Evolutionary conservation across 2,113 vertebrate genomes (phyloP).

Genomic region (Eublepharis macularius): DNA sequence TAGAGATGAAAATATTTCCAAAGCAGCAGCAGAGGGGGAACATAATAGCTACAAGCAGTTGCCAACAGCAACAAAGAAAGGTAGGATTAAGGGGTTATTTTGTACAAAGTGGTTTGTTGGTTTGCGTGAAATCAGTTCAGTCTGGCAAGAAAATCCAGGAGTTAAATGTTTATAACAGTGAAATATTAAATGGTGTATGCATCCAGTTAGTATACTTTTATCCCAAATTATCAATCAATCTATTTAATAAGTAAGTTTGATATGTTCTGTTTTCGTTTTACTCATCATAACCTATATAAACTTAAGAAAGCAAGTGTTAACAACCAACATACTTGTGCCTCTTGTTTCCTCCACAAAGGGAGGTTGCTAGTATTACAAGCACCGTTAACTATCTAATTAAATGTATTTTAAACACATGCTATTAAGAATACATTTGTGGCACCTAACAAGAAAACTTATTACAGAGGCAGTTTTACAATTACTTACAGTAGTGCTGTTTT

Average conservation of each 20-base stretch:
- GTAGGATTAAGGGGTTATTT: background rate
- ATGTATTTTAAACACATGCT: slow-evolving; percentile 22
- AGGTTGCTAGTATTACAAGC: background rate
- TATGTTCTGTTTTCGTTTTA: background rate
- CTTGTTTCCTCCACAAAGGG: background rate
- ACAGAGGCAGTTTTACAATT: slow-evolving; percentile 33
- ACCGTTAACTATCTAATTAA: slow-evolving; percentile 14
- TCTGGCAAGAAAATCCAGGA: too few species aligned
- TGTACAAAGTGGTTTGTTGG: too few species aligned
- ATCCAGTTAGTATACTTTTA: background rate
- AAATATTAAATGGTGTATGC: too few species aligned
- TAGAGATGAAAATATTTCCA: background rate
- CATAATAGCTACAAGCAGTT: background rate
- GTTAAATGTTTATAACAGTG: too few species aligned
- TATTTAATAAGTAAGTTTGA: background rate
- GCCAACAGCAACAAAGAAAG: background rate
- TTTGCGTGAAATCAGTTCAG: too few species aligned
- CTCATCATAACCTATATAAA: background rate
- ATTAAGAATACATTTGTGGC: slow-evolving; percentile 25
- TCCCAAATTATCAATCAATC: slow-evolving; percentile 1
- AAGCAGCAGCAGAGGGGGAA: background rate
- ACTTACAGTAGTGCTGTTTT: slow-evolving; percentile 34
- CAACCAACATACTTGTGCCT: background rate
- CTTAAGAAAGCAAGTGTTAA: background rate
- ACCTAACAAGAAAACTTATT: background rate